Conservation (phyloP, 2,888 invertebrate genomes). For the Epicampocera succincta region DNA sequence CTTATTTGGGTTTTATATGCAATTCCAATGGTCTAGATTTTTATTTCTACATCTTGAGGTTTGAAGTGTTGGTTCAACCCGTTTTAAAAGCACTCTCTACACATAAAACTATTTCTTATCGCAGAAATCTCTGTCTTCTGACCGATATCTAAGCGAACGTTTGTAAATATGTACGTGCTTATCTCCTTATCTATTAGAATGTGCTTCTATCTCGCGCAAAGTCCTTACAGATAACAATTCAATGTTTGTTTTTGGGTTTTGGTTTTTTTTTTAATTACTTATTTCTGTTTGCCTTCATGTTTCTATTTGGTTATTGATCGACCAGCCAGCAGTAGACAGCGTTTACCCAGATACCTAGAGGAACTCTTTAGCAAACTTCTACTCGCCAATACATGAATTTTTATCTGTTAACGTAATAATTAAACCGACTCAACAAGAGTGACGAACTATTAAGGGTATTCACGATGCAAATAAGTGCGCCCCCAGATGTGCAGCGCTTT, state of each 20-base stretch:
- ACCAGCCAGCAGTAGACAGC: background rate
- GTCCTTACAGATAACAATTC: conserved; percentile 53
- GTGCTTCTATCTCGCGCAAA: conserved; percentile 36
- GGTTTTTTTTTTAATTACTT: too few relatives aligned
- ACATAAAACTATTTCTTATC: conserved; percentile 45
- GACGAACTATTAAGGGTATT: too few relatives aligned
- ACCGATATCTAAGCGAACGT: conserved; percentile 31
- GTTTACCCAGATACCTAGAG: background rate
- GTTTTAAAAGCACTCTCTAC: conserved; percentile 11
- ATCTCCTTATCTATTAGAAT: background rate
- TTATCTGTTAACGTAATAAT: too few relatives aligned
- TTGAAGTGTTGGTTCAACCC: conserved; percentile 39
- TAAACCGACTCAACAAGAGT: too few relatives aligned
- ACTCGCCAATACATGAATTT: too few relatives aligned
- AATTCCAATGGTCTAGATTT: conserved; percentile 38
- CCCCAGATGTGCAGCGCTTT: too few relatives aligned
- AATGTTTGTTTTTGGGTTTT: conserved; percentile 38
- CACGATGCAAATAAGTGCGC: too few relatives aligned
- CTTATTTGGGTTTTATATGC: conserved; percentile 42
- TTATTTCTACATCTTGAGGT: conserved; percentile 16
- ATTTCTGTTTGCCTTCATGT: conserved; percentile 7
- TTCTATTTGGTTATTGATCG: conserved; percentile 2
- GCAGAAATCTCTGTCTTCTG: conserved; percentile 29
- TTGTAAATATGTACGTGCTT: background rate
- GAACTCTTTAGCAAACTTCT: too few relatives aligned